These are phyloP conservation scores for Nannoperca australis DNA, from an alignment of 2,797 vertebrate genomes.

Conservation along the genomic window DNA sequence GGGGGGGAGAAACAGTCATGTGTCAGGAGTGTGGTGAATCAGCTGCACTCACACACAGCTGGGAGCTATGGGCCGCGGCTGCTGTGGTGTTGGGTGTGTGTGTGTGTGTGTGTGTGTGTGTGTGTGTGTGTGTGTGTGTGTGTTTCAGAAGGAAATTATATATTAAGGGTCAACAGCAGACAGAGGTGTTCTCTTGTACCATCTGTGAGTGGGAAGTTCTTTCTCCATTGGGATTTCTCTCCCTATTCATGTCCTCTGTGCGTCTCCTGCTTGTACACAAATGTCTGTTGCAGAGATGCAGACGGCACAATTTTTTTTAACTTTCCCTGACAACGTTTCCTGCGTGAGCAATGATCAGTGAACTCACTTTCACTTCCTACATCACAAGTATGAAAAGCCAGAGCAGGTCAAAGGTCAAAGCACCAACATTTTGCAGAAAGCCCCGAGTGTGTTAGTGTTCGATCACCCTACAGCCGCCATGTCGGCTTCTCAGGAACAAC, in stretches of 20 bases:
- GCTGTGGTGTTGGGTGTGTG: neutral
- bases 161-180: constrained; percentile 14
- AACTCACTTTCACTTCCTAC: constrained; percentile 2
- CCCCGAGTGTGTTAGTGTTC: neutral
- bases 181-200: constrained; percentile 12
- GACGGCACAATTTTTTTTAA: too few relatives aligned
- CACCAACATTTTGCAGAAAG: neutral
- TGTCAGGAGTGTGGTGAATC: constrained; percentile 60
- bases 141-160: constrained; percentile 35
- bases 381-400: neutral
- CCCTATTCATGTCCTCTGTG: neutral
- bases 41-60: constrained; percentile 67
- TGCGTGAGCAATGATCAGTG: neutral
- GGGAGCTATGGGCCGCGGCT: constrained; percentile 35
- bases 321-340: neutral
- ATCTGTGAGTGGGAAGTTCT: neutral
- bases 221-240: too few relatives aligned
- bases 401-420: neutral
- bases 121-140: too few relatives aligned
- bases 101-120: too few relatives aligned
- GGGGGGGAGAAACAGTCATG: constrained; percentile 37
- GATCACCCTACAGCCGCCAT: neutral
- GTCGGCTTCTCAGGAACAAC: neutral
- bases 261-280: neutral
- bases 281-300: neutral